Evolutionary conservation across 2,888 invertebrate species (phyloP).

Genomic region (Leucania comma): DNA sequence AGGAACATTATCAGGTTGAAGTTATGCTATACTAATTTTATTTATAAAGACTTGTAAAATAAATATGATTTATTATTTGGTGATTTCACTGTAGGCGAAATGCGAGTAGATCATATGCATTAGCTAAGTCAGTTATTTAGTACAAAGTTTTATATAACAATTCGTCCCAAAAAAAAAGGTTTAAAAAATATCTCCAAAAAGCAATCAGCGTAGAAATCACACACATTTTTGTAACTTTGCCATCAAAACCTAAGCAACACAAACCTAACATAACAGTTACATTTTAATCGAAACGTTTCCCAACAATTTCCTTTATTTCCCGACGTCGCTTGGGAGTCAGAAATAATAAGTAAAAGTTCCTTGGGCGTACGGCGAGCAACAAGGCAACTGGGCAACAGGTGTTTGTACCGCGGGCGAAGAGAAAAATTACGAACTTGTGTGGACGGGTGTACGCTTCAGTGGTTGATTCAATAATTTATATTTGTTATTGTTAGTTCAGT

Average conservation of each 20-base stretch:
- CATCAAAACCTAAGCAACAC: slow-evolving; percentile 3
- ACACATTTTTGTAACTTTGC: background rate
- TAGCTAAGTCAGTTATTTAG: too few species aligned
- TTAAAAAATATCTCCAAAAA: background rate
- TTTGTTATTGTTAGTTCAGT: slow-evolving; percentile 24
- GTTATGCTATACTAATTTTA: too few species aligned
- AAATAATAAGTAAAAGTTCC: slow-evolving; percentile 55
- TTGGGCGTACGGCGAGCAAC: slow-evolving; percentile 37
- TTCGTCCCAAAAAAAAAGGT: background rate
- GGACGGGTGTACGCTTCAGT: slow-evolving; percentile 35
- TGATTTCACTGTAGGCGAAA: too few species aligned
- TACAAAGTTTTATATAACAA: too few species aligned
- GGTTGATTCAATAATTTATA: slow-evolving; percentile 31
- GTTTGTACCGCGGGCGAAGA: slow-evolving; percentile 54
- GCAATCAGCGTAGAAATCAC: background rate
- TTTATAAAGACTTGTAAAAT: too few species aligned
- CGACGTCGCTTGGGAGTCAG: slow-evolving; percentile 45
- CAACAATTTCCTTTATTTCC: slow-evolving; percentile 8
- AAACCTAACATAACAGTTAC: slow-evolving; percentile 10
- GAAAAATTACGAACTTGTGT: slow-evolving; percentile 53
- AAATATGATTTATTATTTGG: too few species aligned
- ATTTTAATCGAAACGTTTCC: slow-evolving; percentile 42
- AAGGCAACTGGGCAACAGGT: slow-evolving; percentile 68
- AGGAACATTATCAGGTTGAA: too few species aligned
- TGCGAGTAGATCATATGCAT: too few species aligned